A percentile compares a stretch with the other conserved stretches of the same genome.
phyloP scores from a whole-genome alignment of 2,888 invertebrate species.

The Diplolepis rosae region DNA sequence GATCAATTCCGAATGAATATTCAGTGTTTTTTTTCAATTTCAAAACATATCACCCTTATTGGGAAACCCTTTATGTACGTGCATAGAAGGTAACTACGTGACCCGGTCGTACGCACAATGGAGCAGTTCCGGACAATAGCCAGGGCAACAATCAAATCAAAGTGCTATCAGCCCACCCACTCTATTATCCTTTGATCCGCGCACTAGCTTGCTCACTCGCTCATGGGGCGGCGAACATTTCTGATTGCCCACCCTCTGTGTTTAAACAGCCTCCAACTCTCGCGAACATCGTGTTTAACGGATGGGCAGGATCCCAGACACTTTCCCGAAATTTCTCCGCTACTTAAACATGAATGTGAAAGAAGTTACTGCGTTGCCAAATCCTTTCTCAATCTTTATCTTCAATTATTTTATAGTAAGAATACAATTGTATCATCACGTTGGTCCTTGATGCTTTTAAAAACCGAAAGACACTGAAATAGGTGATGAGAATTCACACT shows the following conservation, averaged over 20 bases:
- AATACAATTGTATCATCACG: no score
- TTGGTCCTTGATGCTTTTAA: no score
- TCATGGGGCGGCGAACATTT: conserved; percentile 70
- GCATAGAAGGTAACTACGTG: conserved; percentile 21
- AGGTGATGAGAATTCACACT: no score
- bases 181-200: conserved; percentile 66
- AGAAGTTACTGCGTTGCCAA: neutral
- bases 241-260: conserved; percentile 70
- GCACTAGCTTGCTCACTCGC: conserved; percentile 57
- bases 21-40: no score
- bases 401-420: neutral
- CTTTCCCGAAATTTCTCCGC: conserved; percentile 24
- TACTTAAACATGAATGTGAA: conserved; percentile 1
- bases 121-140: conserved; percentile 69
- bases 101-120: conserved; percentile 56
- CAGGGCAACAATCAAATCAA: conserved; percentile 73
- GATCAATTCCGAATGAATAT: no score
- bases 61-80: no score
- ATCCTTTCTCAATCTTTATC: conserved; percentile 1
- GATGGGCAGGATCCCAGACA: conserved; percentile 43
- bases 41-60: no score
- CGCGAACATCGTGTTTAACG: conserved; percentile 47
- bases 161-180: conserved; percentile 65
- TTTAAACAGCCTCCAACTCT: conserved; percentile 53
- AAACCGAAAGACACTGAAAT: no score